Conservation (phyloP, 2,797 vertebrate species). For the Tangara arthus region DNA sequence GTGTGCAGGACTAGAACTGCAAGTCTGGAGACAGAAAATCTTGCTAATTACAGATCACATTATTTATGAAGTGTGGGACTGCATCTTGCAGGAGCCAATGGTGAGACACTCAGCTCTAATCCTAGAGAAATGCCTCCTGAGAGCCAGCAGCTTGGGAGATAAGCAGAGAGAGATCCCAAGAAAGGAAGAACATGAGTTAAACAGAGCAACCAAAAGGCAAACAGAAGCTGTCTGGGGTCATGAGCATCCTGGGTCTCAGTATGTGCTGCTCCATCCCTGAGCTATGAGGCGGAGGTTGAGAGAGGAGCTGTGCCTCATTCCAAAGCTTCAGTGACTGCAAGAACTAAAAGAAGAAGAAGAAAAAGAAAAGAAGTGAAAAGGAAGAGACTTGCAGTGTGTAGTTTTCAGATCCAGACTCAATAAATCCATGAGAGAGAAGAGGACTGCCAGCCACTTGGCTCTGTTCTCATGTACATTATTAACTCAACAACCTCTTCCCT, state of each 20-base stretch:
- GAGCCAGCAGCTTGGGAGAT: slow-evolving; percentile 20
- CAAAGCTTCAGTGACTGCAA: not conserved
- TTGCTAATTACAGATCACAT: slow-evolving; percentile 1
- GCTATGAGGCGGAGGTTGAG: not conserved
- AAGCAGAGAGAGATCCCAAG: not conserved
- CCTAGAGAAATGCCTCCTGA: not conserved
- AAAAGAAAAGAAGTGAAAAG: not conserved
- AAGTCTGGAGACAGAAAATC: slow-evolving; percentile 3
- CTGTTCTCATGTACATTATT: fast-evolving
- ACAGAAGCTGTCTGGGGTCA: not conserved
- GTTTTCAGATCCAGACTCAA: not conserved
- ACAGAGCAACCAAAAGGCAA: slow-evolving; percentile 12
- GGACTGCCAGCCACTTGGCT: not conserved
- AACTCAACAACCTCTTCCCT: not conserved
- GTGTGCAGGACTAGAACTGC: not conserved
- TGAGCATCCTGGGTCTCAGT: not conserved
- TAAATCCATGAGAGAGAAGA: not conserved
- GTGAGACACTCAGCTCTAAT: not conserved
- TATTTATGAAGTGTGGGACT: slow-evolving; percentile 28
- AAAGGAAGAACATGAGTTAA: not conserved
- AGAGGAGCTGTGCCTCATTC: not conserved
- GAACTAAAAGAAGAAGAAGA: not conserved
- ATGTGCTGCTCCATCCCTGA: not conserved
- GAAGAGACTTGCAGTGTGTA: not conserved
- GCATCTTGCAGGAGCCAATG: slow-evolving; percentile 3